Evolutionary conservation across 2,113 vertebrate genomes (phyloP), one percentile per base, ranked within the genome.

Genomic region (Calyptommatus sinebrachiatus): DNA sequence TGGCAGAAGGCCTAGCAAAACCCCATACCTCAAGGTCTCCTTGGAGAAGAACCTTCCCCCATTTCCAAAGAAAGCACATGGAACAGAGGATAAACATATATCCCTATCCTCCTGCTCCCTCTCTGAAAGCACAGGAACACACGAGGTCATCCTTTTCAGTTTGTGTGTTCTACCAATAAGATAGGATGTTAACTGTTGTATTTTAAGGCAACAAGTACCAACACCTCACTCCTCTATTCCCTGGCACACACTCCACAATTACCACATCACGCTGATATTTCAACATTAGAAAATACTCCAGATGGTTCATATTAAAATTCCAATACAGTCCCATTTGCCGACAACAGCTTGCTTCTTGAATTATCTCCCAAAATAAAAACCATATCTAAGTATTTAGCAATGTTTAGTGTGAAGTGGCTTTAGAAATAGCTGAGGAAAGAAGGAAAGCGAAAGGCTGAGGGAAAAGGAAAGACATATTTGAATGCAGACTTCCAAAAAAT

Each of bases 221-320:
- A 35, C 18, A 14, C 12, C 61, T 75, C 74, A 18, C 61, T 77
- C 71, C 28, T 26, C 81, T 71, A 77, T 70, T 78, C 81, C 29
- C 71, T 85, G 50, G 14, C 57, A 62, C 45, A 78, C 45, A 66
- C 78, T 7, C 77, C 86, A 80, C 73, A 88, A 88, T 88, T 77
- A 78, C 81, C 85, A 84, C 88, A 84, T 85, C 78, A 60, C 29
- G 57, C 83, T 77, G 83, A 86, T 85, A 89, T 86, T 78, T 70
- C 61, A 71, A 73, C 73, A 84, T 86, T 85, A 80, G 87, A 90
- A 87, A 90, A 73, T 75, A 77, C 85, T 91, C 89, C 91, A 92
- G 90, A 91, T 93, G 92, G 91, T 84, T 86, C 78, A 78, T 86
- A 87, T 93, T 92, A 92, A 92, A 86, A 92, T 93, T 91, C 89